Conservation (phyloP, 2,113 vertebrate genomes). For the Rutilus rutilus region DNA sequence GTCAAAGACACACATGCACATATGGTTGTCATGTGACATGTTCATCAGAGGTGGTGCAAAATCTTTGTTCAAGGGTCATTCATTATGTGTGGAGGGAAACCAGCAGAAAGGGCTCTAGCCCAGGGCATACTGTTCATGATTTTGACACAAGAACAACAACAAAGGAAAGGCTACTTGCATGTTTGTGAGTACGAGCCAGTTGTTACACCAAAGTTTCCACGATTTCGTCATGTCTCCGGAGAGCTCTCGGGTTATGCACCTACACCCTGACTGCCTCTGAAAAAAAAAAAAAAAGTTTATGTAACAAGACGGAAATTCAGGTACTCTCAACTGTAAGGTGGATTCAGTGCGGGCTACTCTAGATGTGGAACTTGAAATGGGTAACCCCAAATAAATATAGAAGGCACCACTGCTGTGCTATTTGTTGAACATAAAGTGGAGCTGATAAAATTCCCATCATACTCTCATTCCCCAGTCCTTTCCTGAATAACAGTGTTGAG, state of each 20-base stretch:
- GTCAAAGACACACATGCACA: conserved; percentile 1
- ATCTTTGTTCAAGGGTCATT: conserved; percentile 10
- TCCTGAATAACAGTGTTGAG: neutral
- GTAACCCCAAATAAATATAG: neutral
- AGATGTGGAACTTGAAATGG: neutral
- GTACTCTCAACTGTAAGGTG: neutral
- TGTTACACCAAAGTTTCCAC: conserved; percentile 30
- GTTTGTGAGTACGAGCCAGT: neutral
- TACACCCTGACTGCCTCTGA: neutral
- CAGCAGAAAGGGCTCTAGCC: neutral
- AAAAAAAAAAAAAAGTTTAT: neutral
- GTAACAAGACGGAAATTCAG: conserved; percentile 23
- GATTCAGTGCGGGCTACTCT: neutral
- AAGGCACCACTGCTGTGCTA: neutral
- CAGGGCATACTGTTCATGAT: neutral
- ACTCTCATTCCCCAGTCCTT: neutral
- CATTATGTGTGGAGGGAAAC: neutral
- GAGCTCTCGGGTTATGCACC: conserved; percentile 9
- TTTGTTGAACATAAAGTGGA: conserved; percentile 21
- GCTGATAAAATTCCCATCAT: conserved; percentile 16
- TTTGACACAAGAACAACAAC: neutral
- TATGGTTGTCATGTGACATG: neutral
- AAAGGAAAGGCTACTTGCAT: neutral
- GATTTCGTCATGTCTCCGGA: conserved; percentile 22
- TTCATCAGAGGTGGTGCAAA: neutral